These are phyloP conservation scores for Astropecten irregularis DNA, from an alignment of 53 echinoderm and acorn worm genomes.

Conservation along the genomic window DNA sequence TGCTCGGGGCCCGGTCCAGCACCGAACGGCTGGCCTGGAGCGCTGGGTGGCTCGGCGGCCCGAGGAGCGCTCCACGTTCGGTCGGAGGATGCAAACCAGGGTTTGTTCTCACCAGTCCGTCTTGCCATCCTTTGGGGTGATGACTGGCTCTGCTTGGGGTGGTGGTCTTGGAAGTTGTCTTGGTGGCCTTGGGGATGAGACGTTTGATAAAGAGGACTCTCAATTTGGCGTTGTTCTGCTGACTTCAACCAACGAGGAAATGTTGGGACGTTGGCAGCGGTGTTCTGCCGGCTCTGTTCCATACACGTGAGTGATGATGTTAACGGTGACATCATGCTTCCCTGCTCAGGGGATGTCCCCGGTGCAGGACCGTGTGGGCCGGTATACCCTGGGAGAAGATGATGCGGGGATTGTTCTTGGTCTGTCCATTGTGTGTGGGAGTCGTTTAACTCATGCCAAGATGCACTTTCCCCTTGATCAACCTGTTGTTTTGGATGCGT, in stretches of 20 bases:
- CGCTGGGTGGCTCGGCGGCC: background rate
- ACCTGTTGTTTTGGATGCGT: too few species aligned
- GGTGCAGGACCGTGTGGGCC: background rate
- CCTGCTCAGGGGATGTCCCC: constrained; percentile 28
- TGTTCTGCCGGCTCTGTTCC: background rate
- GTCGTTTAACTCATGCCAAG: too few species aligned
- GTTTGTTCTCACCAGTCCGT: background rate
- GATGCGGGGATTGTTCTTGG: too few species aligned
- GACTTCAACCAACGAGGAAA: constrained; percentile 48
- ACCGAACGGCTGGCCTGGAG: background rate
- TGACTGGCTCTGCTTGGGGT: background rate
- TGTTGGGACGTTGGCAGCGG: background rate
- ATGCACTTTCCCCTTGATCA: too few species aligned
- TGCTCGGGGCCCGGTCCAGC: constrained; percentile 2
- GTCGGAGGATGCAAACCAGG: background rate
- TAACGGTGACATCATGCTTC: background rate
- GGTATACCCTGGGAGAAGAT: background rate
- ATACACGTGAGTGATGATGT: background rate
- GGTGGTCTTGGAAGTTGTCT: background rate
- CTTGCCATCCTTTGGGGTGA: constrained; percentile 1
- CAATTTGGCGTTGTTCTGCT: background rate
- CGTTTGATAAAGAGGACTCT: too few species aligned
- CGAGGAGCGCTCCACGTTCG: background rate
- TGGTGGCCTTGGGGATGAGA: background rate
- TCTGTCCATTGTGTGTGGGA: too few species aligned